Percentiles rank a stretch among this genome's conserved stretches.
phyloP scores from a whole-genome alignment of 2,113 vertebrate species.

The Aramus guarauna region DNA sequence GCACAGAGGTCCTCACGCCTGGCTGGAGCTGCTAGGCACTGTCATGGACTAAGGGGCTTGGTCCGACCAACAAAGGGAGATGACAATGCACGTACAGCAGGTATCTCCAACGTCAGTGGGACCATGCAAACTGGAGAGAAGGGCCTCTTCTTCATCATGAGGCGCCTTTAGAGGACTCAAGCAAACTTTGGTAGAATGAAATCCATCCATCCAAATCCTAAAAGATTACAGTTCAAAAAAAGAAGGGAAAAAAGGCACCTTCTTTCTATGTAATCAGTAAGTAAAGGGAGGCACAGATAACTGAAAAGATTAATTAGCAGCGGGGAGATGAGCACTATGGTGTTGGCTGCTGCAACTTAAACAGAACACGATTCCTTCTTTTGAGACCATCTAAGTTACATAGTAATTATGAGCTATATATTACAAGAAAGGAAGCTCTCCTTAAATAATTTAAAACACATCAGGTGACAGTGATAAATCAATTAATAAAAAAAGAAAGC shows the following conservation, averaged over 20 bases:
- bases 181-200: background rate
- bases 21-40: background rate
- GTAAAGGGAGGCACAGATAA: background rate
- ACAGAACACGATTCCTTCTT: background rate
- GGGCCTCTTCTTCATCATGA: background rate
- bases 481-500: background rate
- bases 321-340: background rate
- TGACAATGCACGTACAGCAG: background rate
- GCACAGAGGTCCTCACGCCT: background rate
- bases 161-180: background rate
- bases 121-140: background rate
- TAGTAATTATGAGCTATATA: background rate
- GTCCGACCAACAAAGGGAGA: background rate
- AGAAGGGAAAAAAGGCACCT: background rate
- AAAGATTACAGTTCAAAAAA: background rate
- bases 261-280: background rate
- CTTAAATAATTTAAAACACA: background rate
- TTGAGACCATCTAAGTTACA: background rate
- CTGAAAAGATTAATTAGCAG: conserved; percentile 21
- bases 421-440: background rate
- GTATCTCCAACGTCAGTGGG: background rate
- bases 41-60: background rate
- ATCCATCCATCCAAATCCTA: background rate
- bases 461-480: background rate
- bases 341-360: background rate